Percentiles rank a stretch among this genome's conserved stretches.
phyloP scores from a whole-genome alignment of 2,113 vertebrate species.

The Stegostoma tigrinum region DNA sequence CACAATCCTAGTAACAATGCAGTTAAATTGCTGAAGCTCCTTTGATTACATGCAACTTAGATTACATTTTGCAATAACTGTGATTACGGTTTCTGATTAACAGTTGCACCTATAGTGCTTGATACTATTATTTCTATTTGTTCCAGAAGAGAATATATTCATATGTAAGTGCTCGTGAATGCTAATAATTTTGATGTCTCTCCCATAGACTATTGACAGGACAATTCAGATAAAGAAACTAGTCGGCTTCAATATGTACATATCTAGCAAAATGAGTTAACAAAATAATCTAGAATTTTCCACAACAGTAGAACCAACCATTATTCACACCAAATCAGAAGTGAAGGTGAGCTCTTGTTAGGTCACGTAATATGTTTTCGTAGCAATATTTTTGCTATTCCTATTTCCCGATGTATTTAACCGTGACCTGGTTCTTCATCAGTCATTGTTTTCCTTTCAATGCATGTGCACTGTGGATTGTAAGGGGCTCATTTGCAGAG shows the following conservation, averaged over 20 bases:
- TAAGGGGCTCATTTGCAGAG: background rate
- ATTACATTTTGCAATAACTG: background rate
- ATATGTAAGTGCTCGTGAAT: background rate
- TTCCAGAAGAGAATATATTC: background rate
- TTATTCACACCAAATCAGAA: background rate
- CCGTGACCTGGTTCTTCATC: background rate
- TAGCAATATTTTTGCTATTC: background rate
- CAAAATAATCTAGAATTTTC: background rate
- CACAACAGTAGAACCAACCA: background rate
- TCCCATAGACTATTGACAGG: background rate
- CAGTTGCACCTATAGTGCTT: background rate
- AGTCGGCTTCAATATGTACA: background rate
- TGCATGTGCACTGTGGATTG: background rate
- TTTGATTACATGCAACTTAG: background rate
- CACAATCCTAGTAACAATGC: background rate
- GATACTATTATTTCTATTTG: background rate
- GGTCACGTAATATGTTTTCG: background rate
- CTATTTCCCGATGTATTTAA: background rate
- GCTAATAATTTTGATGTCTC: background rate
- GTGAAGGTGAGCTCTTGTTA: background rate
- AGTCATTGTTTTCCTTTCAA: background rate
- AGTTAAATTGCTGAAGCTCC: background rate
- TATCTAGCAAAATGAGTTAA: background rate
- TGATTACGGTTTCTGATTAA: background rate
- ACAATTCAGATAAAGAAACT: background rate